Evolutionary conservation across 2,888 invertebrate genomes (phyloP), one percentile per base, ranked within the genome.

Genomic region (Acrocyrtus sp.): DNA sequence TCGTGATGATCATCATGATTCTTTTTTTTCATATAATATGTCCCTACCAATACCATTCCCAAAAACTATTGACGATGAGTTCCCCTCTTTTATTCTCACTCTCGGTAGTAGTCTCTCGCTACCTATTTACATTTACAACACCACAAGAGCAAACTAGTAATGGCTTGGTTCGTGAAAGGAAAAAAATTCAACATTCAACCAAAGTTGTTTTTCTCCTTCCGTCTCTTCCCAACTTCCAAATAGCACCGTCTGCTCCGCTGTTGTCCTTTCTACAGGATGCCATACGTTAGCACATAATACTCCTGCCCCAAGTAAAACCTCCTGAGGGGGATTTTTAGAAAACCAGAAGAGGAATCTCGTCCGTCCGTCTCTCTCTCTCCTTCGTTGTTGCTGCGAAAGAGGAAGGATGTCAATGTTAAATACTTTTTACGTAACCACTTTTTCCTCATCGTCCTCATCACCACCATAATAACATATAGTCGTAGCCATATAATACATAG

Each of bases 341-440:
- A 72, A 72, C 65, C 65, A 65, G 72, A 72, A 66, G 60, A 66
- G 66, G 72, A 72, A 72, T 72, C 72, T 72, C 66, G 12, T 34
- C 34, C 34, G 34, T n/a, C 34, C 34, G 66, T 72, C 60, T 63
- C 72, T 54, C 43, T 65, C 50, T 50, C 57, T 51, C 51, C n/a
- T 3, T n/a, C n/a, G n/a, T n/a, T 61, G 50, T 29, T 41, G 50
- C 54, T 47, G 61, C 45, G 65, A 65, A 66, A 65, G 72, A 72
- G 72, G 72, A 72, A 72, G 72, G 72, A 72, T 72, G 72, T 72
- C 66, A 72, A 72, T 72, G 72, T 72, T 72, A 66, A 72, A 72
- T 65, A 66, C 66, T 66, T 72, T 72, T 72, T 72, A 72, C 72
- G 72, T 72, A 72, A 72, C 72, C 72, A 72, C 72, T 72, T 72